These are phyloP conservation scores for Tenodera sinensis DNA, from an alignment of 2,888 invertebrate genomes.

Conservation along the genomic window DNA sequence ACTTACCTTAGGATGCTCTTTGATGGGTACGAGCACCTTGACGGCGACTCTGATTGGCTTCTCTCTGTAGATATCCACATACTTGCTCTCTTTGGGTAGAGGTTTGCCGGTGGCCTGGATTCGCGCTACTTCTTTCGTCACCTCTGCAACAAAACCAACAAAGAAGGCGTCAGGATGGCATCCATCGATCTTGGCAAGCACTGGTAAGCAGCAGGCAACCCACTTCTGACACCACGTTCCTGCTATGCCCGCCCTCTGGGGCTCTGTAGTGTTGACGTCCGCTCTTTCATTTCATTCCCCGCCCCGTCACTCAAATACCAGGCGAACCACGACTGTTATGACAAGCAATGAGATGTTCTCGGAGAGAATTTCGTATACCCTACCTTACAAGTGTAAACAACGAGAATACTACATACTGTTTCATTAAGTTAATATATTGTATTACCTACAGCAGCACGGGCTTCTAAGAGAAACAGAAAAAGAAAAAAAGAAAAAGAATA, in stretches of 20 bases:
- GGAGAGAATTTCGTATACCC: neutral
- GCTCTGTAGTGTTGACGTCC: neutral
- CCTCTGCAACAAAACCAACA: constrained; percentile 27
- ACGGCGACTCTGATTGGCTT: constrained; percentile 67
- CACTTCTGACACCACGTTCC: neutral
- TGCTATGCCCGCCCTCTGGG: neutral
- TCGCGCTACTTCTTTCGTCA: constrained; percentile 31
- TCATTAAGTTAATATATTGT: neutral
- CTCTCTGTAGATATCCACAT: constrained; percentile 73
- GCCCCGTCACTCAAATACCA: neutral
- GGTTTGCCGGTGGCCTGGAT: constrained; percentile 53
- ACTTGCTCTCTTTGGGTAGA: constrained; percentile 63
- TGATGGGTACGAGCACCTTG: constrained; percentile 69
- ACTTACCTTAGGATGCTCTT: constrained; percentile 68
- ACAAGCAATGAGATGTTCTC: neutral
- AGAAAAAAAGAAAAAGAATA: neutral
- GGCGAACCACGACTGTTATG: neutral
- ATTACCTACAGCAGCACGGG: neutral
- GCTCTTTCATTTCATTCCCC: neutral
- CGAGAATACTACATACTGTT: neutral
- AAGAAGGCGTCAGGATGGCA: neutral
- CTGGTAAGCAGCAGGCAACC: neutral
- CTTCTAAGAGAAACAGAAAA: neutral
- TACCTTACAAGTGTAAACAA: neutral
- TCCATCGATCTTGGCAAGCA: neutral